phyloP scores from a whole-genome alignment of 2,797 vertebrate genomes.

The Glyptemys insculpta region DNA sequence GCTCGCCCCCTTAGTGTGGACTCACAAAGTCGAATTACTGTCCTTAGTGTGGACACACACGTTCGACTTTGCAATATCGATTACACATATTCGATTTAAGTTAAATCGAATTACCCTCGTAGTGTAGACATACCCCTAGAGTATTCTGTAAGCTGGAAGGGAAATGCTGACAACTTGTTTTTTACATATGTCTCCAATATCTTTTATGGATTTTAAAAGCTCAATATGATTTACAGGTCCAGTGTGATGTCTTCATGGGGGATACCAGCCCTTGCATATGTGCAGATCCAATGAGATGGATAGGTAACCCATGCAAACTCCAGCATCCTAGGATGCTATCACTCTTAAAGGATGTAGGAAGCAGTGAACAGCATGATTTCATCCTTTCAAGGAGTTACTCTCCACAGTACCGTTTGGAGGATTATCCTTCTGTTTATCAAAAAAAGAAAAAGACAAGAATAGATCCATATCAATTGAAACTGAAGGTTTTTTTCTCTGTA shows the following conservation, averaged over 20 bases:
- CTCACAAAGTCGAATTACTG: no score
- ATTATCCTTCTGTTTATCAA: background rate
- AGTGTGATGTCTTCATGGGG: background rate
- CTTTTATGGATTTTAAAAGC: background rate
- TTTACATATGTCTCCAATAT: fast-evolving
- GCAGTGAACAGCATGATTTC: background rate
- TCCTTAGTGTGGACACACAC: no score
- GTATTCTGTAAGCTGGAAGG: background rate
- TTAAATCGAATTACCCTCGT: no score
- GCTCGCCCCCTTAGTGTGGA: no score
- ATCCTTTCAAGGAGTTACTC: background rate
- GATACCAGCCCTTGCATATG: background rate
- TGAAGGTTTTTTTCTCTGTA: fast-evolving
- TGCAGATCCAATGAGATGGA: background rate
- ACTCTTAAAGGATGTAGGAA: background rate
- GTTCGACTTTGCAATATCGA: no score
- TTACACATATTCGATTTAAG: no score
- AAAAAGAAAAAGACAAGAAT: background rate
- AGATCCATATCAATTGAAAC: background rate
- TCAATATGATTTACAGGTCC: background rate
- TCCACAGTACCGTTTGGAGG: background rate
- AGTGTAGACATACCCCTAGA: no score
- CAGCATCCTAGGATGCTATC: background rate
- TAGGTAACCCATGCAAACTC: background rate
- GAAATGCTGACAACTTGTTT: background rate